Evolutionary conservation across 2,888 invertebrate species (phyloP), one percentile per base, ranked within the genome.

Genomic region (Nemotelus nigrinus): DNA sequence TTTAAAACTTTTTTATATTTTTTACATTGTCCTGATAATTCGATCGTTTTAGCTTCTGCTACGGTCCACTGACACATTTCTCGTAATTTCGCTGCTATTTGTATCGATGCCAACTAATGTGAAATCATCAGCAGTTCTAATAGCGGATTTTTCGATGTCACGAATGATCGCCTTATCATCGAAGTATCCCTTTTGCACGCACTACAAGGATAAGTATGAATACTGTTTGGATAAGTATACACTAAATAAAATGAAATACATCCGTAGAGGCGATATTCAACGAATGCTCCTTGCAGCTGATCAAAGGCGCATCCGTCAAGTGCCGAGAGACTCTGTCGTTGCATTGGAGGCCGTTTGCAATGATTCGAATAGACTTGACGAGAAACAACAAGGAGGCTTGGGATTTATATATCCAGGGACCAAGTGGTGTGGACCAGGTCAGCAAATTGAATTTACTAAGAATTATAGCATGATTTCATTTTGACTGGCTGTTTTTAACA

Each of bases 351-450:
- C 88, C 74, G 90, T 91, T 5, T 92, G 92, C 82, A 88, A 86
- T 70, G 87, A 84, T 47, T 83, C 85, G 8, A 25, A 79, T 77
- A n/a, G 77, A 83, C 83, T 78, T 82, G 64, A 80, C 8, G 84
- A 83, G 2, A 85, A 86, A 79, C 86, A 87, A 78, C 86, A 87
- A 71, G 87, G 87, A 41, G 86, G 86, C 0, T 80, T 87, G 25
- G 89, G 90, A n/a, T 90, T 90, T 82, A 89, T 90, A 53, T 90
- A 90, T 83, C 91, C 91, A 76, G 94, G 93, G 2, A 94, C 94
- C 0, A 93, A 93, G 83, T 94, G 94, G 93, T 94, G 94, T 84
- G 94, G 94, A 0, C 91, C 92, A 70, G 94, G 89, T 88, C 82
- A 83, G 78, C 79, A 45, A 25, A 7, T 43, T 39, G 63, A 8